Evolutionary conservation across 1,140 invertebrate species (phyloP).

Genomic region (Paramacrobiotus metropolitanus): DNA sequence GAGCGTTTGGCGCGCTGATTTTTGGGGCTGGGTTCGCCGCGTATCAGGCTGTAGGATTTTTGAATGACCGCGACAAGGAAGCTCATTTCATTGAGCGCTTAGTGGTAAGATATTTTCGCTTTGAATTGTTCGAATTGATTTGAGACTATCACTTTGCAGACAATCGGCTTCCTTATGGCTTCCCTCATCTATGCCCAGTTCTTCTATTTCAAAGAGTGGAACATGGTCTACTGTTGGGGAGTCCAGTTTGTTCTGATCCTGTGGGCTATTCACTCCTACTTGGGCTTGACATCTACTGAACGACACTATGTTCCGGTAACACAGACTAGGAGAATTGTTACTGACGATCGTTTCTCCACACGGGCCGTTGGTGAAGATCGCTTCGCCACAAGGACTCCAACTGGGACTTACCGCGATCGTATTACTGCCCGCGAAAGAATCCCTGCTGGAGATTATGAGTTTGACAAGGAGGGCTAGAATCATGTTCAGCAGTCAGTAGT

Average conservation of each 20-base stretch:
- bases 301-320: too few species aligned
- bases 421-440: too few species aligned
- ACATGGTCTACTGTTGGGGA: slow-evolving; percentile 9
- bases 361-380: too few species aligned
- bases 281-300: too few species aligned
- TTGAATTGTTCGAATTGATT: neutral
- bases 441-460: too few species aligned
- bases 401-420: too few species aligned
- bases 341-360: too few species aligned
- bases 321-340: too few species aligned
- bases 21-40: neutral
- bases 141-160: neutral
- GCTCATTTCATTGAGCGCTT: neutral
- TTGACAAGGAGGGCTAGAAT: too few species aligned
- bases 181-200: neutral
- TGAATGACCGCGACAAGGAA: neutral
- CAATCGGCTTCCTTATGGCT: neutral
- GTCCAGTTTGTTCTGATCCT: slow-evolving; percentile 6
- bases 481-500: too few species aligned
- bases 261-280: neutral
- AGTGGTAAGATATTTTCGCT: neutral
- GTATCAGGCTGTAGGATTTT: neutral
- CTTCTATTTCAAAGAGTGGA: slow-evolving; percentile 1
- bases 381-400: too few species aligned
- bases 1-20: neutral